phyloP scores from a whole-genome alignment of 92 coral and sea anemone genomes.

The Phenganax subtilis region DNA sequence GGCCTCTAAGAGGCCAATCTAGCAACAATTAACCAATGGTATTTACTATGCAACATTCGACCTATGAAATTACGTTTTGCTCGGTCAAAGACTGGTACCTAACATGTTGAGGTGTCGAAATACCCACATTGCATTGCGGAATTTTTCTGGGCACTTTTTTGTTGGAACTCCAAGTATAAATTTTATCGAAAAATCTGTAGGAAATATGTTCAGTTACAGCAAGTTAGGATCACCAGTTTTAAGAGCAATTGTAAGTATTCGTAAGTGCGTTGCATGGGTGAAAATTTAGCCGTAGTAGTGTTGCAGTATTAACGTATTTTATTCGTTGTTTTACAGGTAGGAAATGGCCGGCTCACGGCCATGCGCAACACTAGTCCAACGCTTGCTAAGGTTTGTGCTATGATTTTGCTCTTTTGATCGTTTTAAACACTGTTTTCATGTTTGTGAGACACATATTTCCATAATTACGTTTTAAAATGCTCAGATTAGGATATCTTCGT shows the following conservation, averaged over 20 bases:
- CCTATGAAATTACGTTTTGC: background rate
- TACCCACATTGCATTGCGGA: slow-evolving; percentile 57
- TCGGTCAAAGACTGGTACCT: slow-evolving; percentile 13
- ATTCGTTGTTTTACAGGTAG: slow-evolving; percentile 62
- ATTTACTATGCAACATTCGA: background rate
- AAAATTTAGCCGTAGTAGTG: background rate
- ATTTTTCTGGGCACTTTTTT: slow-evolving; percentile 85
- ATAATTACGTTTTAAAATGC: background rate
- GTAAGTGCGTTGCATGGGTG: background rate
- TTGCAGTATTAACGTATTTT: slow-evolving; percentile 9
- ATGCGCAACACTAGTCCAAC: slow-evolving; percentile 89
- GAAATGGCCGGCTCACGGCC: slow-evolving; percentile 97
- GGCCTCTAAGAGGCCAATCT: background rate
- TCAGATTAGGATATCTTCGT: background rate
- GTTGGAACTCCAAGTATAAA: slow-evolving; percentile 60
- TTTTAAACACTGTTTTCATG: background rate
- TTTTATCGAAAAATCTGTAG: slow-evolving; percentile 50
- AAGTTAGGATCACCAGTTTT: slow-evolving; percentile 83
- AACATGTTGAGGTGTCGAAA: slow-evolving; percentile 5
- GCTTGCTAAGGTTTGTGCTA: slow-evolving; percentile 74
- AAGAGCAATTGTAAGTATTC: slow-evolving; percentile 76
- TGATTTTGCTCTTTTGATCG: background rate
- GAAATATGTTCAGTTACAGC: slow-evolving; percentile 92
- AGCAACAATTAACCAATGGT: background rate
- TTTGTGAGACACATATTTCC: background rate